Base-by-base conservation (phyloP, 2,888 invertebrate genomes). In the Drosophila anceps region DNA sequence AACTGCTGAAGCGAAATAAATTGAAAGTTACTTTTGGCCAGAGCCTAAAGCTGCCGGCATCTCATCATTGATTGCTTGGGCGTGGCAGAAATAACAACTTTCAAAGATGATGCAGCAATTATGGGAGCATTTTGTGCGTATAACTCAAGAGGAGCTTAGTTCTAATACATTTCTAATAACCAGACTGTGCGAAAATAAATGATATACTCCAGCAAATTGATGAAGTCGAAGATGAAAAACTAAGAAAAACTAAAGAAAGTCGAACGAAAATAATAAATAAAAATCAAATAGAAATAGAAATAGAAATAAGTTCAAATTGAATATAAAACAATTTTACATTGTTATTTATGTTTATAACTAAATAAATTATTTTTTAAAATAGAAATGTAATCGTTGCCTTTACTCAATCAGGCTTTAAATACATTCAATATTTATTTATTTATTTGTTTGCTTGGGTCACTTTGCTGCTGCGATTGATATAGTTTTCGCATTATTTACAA, bases 41-140 rank as follows among this genome's bases (percentile, higher is more conserved):
- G 51, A 50, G 24, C 44, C 57, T 54, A 46, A 29, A 48, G 50
- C 39, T 18, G 35, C n/a, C 31, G 29, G 27, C 24, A 18, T 24
- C 31, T 62, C 62, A 51, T 46, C 73, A 53, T 65, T 65, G 59
- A 61, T 58, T 53, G 58, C 43, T 57, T 41, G 58, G 67, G 76
- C 66, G 76, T 71, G 76, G 70, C 63, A 27, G 15, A n/a, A 31
- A 61, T 81, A 64, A 77, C 76, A 82, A 85, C 85, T 79, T 69
- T 46, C 63, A 31, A 69, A 57, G 61, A 83, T 85, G 82, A 88
- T 82, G 79, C 73, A 76, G 83, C 83, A 83, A 83, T 83, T 88
- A 85, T 88, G 44, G 67, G 62, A 60, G 61, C 63, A 20, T 48
- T 64, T 68, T 68, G 61, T 69, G 65, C 74, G 44, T 58, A 31